Percentiles rank a stretch among this genome's conserved stretches.
phyloP scores from a whole-genome alignment of 2,113 vertebrate species.

The Struthio camelus region DNA sequence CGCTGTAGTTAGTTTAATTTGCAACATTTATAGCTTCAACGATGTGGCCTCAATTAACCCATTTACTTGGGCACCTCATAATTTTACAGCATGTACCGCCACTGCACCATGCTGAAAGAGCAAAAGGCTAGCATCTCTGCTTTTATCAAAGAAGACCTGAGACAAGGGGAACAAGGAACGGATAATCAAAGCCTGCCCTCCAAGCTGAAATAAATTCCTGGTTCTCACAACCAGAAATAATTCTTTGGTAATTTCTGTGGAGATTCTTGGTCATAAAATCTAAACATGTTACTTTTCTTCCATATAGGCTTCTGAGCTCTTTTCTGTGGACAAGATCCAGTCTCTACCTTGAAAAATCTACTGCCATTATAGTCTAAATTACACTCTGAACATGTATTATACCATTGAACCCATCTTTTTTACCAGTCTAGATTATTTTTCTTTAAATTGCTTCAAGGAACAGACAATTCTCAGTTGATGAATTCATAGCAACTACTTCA shows the following conservation, averaged over 20 bases:
- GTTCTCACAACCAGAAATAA: neutral
- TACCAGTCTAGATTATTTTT: neutral
- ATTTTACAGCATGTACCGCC: neutral
- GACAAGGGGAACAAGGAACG: neutral
- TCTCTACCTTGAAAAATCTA: neutral
- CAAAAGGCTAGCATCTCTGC: neutral
- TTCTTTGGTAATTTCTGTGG: neutral
- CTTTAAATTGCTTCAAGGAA: neutral
- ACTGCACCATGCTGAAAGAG: neutral
- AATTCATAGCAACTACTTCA: neutral
- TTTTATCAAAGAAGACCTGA: neutral
- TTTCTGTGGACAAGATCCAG: neutral
- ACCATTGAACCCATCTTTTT: neutral
- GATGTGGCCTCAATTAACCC: neutral
- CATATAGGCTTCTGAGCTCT: neutral
- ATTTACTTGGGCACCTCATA: neutral
- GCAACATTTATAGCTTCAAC: neutral
- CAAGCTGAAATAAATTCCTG: neutral
- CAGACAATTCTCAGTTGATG: neutral
- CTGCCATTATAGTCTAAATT: neutral
- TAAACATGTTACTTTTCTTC: neutral
- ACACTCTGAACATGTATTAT: neutral
- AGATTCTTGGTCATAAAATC: neutral
- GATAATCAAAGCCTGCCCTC: slow-evolving; percentile 1
- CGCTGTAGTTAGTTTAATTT: neutral